Conservation (phyloP, 2,888 invertebrate species). For the Heliconius sara region DNA sequence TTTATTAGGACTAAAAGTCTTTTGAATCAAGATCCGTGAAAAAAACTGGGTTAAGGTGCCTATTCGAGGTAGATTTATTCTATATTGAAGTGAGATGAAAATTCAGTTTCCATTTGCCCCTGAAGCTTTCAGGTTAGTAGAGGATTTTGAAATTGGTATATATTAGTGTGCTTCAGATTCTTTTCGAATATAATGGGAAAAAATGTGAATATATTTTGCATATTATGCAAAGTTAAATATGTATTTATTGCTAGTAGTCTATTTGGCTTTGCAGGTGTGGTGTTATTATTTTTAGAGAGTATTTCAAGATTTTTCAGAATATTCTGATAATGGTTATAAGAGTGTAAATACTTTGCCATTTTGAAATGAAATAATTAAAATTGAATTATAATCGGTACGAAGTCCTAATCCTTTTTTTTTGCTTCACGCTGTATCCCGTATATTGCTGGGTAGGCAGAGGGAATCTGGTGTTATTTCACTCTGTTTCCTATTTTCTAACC, state of each 20-base stretch:
- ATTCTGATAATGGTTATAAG: neutral
- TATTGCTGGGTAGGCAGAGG: neutral
- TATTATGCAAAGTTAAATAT: conserved; percentile 4
- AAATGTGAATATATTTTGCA: conserved; percentile 1
- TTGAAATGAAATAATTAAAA: neutral
- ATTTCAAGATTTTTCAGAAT: neutral
- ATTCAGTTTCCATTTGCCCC: conserved; percentile 42
- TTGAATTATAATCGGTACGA: neutral
- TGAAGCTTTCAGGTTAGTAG: conserved; percentile 37
- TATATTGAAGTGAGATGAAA: conserved; percentile 40
- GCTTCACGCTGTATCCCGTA: too few relatives aligned
- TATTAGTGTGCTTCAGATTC: conserved; percentile 22
- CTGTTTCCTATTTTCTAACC: too few relatives aligned
- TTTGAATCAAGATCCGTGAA: conserved; percentile 29
- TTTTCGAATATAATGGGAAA: conserved; percentile 22
- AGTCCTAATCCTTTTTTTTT: too few relatives aligned
- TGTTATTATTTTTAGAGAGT: neutral
- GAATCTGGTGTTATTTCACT: too few relatives aligned
- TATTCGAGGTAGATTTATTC: conserved; percentile 42
- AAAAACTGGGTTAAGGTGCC: conserved; percentile 42
- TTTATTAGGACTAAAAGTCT: conserved; percentile 27
- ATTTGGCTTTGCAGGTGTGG: neutral
- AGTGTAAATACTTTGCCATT: neutral
- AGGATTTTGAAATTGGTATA: conserved; percentile 28
- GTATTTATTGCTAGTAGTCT: neutral